Percentiles rank a stretch among this genome's conserved stretches.
phyloP scores from a whole-genome alignment of 2,888 invertebrate genomes.

The Myopa tessellatipennis region DNA sequence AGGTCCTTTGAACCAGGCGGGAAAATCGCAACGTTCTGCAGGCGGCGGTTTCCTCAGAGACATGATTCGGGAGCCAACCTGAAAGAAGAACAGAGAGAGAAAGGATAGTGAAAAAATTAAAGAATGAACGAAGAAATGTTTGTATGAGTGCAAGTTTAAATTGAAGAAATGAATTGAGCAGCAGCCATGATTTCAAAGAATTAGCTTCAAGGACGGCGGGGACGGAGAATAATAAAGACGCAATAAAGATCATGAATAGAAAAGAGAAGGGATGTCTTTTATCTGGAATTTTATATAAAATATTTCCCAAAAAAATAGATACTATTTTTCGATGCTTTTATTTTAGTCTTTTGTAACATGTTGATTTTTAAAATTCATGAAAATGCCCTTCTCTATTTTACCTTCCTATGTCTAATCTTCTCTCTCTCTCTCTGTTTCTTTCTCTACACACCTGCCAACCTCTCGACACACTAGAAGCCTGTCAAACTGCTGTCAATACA shows the following conservation, averaged over 20 bases:
- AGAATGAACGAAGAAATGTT: constrained; percentile 20
- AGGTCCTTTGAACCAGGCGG: constrained; percentile 85
- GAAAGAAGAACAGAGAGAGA: constrained; percentile 41
- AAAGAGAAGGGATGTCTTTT: not conserved
- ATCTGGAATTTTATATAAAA: not conserved
- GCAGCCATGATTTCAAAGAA: no score
- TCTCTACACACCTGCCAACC: not conserved
- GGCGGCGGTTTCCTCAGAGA: constrained; percentile 67
- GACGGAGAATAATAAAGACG: no score
- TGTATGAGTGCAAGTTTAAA: not conserved
- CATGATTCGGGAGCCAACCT: constrained; percentile 69
- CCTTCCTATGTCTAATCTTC: not conserved
- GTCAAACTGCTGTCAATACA: constrained; percentile 7
- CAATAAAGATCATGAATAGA: no score
- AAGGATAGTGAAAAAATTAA: not conserved
- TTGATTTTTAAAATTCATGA: not conserved
- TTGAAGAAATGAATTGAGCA: not conserved
- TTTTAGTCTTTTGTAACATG: not conserved
- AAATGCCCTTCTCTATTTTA: no score
- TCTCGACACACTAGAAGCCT: not conserved
- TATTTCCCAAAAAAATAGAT: no score
- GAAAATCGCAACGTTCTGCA: constrained; percentile 80
- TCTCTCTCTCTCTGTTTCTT: not conserved
- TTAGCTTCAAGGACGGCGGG: no score
- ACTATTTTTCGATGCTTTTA: no score